These are phyloP conservation scores for Linnaemya tessellans DNA, from an alignment of 2,888 invertebrate genomes.

Conservation along the genomic window DNA sequence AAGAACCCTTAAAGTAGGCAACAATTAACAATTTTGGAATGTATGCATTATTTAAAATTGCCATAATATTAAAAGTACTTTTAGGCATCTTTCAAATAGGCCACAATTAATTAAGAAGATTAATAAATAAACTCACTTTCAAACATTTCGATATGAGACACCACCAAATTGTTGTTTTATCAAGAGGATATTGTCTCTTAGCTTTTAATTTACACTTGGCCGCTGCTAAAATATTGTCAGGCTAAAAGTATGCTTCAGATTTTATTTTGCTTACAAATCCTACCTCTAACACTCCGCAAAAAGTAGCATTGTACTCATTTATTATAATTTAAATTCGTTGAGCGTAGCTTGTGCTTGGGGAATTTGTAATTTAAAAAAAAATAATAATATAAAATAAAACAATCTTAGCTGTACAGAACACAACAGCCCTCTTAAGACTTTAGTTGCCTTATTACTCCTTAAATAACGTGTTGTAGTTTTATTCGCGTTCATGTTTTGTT, in stretches of 20 bases:
- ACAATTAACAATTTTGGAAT: not conserved
- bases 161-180: not conserved
- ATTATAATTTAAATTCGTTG: constrained; percentile 56
- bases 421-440: constrained; percentile 9
- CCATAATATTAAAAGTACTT: not conserved
- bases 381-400: not conserved
- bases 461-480: not conserved
- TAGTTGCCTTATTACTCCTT: constrained; percentile 18
- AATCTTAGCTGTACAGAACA: not conserved
- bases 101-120: not conserved
- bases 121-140: not conserved
- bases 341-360: constrained; percentile 45
- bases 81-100: constrained; percentile 8
- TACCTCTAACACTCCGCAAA: not conserved
- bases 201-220: not conserved
- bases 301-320: constrained; percentile 25
- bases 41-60: not conserved
- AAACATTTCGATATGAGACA: not conserved
- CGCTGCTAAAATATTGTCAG: not conserved
- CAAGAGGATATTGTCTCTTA: not conserved
- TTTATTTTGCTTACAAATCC: not conserved
- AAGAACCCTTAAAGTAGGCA: not conserved
- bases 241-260: constrained; percentile 1
- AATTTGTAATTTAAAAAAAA: constrained; percentile 41
- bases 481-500: constrained; percentile 38